Base-by-base conservation (phyloP, 2,888 invertebrate genomes). In the Callimorpha dominula region DNA sequence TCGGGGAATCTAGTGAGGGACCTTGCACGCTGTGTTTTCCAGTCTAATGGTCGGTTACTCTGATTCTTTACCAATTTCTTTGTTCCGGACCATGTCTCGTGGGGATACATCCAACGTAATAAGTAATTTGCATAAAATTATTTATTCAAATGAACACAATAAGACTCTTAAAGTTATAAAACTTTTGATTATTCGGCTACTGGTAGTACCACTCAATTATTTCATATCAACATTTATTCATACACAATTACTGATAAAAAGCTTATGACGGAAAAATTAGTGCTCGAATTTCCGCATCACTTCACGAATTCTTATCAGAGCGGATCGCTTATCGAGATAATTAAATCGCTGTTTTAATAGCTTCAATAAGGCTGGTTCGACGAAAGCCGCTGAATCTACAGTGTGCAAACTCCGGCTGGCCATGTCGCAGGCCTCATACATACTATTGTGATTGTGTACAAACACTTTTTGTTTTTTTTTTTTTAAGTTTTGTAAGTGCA, bases 281-380 rank as follows among this genome's bases (percentile, higher is more conserved):
- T 60, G 54, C 50, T 15, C 15, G 15, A 46, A 68, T 71, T 71
- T 71, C 60, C 68, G 69, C 68, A 57, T 71, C 62, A 74, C 5
- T 68, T 68, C 43, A 52, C 52, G 17, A n/a, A 15, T 40, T 65
- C 15, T n/a, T 57, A 71, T 62, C 60, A 62, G 63, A 66, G 57
- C 71, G 64, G 60, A 49, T 52, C 62, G 54, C 57, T 70, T 65
- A 74, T 68, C 60, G 50, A 42, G 71, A 42, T 54, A 9, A 60
- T 75, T 72, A 76, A 78, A 83, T 77, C 84, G 83, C 79, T 76
- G 20, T 68, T 85, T 85, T 81, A 73, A 79, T 76, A 77, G 77
- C 73, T 43, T 14, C 64, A 63, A 69, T 72, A 64, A 63, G 42
- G 46, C 50, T 66, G 52, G 63, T 62, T 7, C 40, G 63, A 63